Base-by-base conservation (phyloP, 2,113 vertebrate genomes). In the Equus przewalskii region DNA sequence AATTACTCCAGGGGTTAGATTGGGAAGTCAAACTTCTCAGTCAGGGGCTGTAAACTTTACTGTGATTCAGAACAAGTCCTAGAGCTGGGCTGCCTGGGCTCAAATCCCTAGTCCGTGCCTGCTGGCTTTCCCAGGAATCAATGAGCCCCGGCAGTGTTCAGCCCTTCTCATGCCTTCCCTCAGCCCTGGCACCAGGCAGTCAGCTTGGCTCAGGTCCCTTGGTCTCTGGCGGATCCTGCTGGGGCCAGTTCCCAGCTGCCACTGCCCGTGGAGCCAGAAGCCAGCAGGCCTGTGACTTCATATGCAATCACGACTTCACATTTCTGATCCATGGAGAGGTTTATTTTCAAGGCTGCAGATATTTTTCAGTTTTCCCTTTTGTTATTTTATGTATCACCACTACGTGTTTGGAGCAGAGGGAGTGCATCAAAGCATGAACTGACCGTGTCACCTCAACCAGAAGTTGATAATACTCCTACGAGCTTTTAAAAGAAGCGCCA, bases 321-420 rank as follows among this genome's bases (percentile, higher is more conserved):
- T 95, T 96, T 92, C 89, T 94, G 46, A 46, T 76, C 87, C 70
- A 84, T 7, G 41, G 36, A 97, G 83, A 96, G 73, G 44, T 92
- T 96, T 86, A 44, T 93, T 91, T 96, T 86, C 62, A 62, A 92
- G 83, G 64, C 58, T 76, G 33, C 24, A 73, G 36, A 70, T 90
- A 49, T 62, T 65, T 88, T 90, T 72, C 28, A 46, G 41, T 30
- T 64, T 95, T 91, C 33, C 12, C 44, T 95, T 89, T 94, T 86
- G 72, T 92, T 98, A 81, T 96, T 98, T 97, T 95, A 96, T 83
- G 86, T 87, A 90, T 76, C 83, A 72, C 79, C 44, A 24, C 84
- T 94, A 1, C 62, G 70, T 86, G 24, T 97, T 80, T 96, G 46
- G 46, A 94, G 78, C 49, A 33, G 36, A 80, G 44, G 51, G 51